Conservation (phyloP, 2,888 invertebrate genomes). For the Diloba caeruleocephala region DNA sequence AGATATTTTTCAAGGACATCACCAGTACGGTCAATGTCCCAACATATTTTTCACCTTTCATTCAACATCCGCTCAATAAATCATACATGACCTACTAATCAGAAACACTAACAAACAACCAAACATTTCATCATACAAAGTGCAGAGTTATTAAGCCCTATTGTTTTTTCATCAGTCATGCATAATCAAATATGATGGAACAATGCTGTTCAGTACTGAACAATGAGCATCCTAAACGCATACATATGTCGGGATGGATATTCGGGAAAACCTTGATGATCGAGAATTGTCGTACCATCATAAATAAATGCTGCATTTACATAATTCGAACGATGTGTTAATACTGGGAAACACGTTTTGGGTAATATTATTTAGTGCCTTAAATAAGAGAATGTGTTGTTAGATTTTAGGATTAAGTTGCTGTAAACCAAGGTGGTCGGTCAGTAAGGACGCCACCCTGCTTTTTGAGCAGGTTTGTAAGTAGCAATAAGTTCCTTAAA, state of each 20-base stretch:
- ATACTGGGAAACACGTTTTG: slow-evolving; percentile 1
- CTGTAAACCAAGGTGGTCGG: too few relatives aligned
- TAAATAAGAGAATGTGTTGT: background rate
- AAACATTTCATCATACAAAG: slow-evolving; percentile 42
- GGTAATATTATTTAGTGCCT: slow-evolving; percentile 4
- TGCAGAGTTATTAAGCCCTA: slow-evolving; percentile 36
- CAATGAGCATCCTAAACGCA: slow-evolving; percentile 51
- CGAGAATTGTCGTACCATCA: slow-evolving; percentile 36
- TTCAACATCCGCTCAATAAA: slow-evolving; percentile 17
- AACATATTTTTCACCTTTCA: background rate
- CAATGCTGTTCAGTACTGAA: slow-evolving; percentile 46
- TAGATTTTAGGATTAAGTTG: too few relatives aligned
- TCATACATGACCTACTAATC: slow-evolving; percentile 33
- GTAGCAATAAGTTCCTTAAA: too few relatives aligned
- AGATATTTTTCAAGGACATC: slow-evolving; percentile 11
- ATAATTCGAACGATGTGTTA: slow-evolving; percentile 25
- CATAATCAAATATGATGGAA: slow-evolving; percentile 51
- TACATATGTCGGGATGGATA: slow-evolving; percentile 33
- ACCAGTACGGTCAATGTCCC: slow-evolving; percentile 2
- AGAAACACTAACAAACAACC: slow-evolving; percentile 19
- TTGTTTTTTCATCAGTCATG: slow-evolving; percentile 52
- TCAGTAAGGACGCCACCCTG: too few relatives aligned
- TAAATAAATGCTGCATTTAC: slow-evolving; percentile 35
- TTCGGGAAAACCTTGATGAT: slow-evolving; percentile 43
- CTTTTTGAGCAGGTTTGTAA: too few relatives aligned